Percentiles rank a stretch among this genome's conserved stretches.
These are phyloP conservation scores for Aethina tumida DNA, from an alignment of 1,140 invertebrate genomes.

Conservation along the genomic window DNA sequence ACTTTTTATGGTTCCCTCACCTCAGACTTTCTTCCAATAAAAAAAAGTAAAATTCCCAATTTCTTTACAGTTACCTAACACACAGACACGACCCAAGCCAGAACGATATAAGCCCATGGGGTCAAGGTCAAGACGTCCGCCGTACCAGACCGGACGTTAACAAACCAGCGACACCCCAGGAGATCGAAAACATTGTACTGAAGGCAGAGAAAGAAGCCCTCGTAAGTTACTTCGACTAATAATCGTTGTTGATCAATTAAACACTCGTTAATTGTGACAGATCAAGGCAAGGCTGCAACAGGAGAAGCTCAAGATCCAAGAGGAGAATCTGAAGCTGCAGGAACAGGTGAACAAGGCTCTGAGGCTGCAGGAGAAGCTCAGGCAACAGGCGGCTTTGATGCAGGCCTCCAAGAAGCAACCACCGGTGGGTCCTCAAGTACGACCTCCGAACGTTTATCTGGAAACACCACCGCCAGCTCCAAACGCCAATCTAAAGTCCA, in stretches of 20 bases:
- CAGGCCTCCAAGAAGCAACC: constrained; percentile 16
- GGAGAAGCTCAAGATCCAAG: constrained; percentile 29
- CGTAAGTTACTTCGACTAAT: constrained; percentile 32
- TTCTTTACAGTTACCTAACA: constrained; percentile 40
- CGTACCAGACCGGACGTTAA: constrained; percentile 13
- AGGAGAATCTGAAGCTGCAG: constrained; percentile 32
- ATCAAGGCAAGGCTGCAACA: constrained; percentile 33
- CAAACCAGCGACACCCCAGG: constrained; percentile 24
- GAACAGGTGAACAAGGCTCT: constrained; percentile 31
- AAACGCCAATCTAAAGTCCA: background rate
- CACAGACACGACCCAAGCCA: constrained; percentile 45
- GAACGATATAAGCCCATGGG: constrained; percentile 48
- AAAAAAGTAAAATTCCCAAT: too few species aligned
- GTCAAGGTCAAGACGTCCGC: constrained; percentile 34
- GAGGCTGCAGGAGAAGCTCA: constrained; percentile 33
- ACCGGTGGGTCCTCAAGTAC: constrained; percentile 5
- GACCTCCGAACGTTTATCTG: constrained; percentile 5
- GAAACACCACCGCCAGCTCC: constrained; percentile 12
- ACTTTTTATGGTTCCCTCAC: too few species aligned
- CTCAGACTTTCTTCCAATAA: too few species aligned
- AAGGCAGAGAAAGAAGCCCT: constrained; percentile 46
- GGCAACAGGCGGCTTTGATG: constrained; percentile 23
- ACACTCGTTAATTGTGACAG: constrained; percentile 21
- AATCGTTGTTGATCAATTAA: constrained; percentile 5
- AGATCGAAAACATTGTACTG: constrained; percentile 32